Conservation (phyloP, 2,113 vertebrate genomes). For the Grammomys dolichurus region DNA sequence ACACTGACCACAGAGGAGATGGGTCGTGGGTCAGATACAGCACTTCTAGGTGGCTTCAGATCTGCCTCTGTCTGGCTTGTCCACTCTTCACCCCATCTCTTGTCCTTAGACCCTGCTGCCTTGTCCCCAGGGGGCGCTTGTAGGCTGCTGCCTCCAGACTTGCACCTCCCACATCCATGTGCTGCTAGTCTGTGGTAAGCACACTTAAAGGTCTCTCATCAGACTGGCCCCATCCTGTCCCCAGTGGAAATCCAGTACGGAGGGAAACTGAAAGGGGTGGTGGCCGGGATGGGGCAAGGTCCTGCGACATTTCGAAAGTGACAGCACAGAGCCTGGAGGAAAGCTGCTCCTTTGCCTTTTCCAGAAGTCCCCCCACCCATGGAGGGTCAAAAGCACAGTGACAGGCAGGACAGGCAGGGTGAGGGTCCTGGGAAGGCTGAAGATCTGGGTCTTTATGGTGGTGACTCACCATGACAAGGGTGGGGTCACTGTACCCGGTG, state of each 20-base stretch:
- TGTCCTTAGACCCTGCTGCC: background rate
- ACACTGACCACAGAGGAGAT: background rate
- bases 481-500: background rate
- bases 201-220: background rate
- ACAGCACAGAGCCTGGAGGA: background rate
- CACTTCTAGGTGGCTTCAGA: background rate
- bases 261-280: slow-evolving; percentile 40
- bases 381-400: background rate
- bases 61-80: background rate
- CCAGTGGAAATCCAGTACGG: background rate
- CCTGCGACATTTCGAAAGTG: background rate
- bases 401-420: too few species aligned
- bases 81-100: background rate
- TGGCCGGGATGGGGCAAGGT: background rate
- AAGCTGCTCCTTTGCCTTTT: background rate
- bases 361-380: background rate
- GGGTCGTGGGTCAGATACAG: background rate
- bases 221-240: background rate
- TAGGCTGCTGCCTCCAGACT: background rate
- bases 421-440: background rate
- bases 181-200: background rate
- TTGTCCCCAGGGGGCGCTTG: background rate
- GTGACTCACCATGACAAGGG: background rate
- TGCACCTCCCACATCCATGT: background rate
- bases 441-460: background rate